Evolutionary conservation across 2,797 vertebrate species (phyloP).

Genomic region (Nannoperca obscura): DNA sequence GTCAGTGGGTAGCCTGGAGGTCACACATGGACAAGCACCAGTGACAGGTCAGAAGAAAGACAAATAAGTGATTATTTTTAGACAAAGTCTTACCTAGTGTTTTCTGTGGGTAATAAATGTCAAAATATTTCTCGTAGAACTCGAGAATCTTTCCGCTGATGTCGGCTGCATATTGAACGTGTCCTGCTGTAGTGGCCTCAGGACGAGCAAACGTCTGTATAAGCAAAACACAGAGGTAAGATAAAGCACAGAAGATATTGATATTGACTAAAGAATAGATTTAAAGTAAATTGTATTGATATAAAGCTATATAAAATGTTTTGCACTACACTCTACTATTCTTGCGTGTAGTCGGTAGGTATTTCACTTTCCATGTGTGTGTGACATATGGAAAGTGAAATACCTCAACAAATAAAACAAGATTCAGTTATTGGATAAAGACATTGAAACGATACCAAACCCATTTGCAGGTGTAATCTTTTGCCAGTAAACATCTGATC

Average conservation of each 20-base stretch:
- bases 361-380: too few species aligned
- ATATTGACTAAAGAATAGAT: too few species aligned
- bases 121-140: constrained; percentile 63
- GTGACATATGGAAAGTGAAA: neutral
- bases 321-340: neutral
- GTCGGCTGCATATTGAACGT: constrained; percentile 62
- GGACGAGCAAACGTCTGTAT: constrained; percentile 76
- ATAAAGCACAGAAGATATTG: neutral
- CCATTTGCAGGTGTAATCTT: neutral
- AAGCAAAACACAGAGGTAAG: neutral
- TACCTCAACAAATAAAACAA: neutral
- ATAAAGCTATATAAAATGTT: too few species aligned
- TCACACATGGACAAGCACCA: neutral
- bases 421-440: neutral
- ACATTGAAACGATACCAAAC: neutral
- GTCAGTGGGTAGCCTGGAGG: neutral
- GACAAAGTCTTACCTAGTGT: constrained; percentile 75
- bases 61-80: too few species aligned
- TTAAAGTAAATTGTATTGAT: too few species aligned
- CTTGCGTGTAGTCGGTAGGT: too few species aligned
- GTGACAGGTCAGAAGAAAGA: neutral
- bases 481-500: neutral
- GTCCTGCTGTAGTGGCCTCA: constrained; percentile 52
- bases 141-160: constrained; percentile 68
- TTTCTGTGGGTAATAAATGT: constrained; percentile 35